Conservation (phyloP, 2,797 vertebrate species). For the Sphenodon punctatus region DNA sequence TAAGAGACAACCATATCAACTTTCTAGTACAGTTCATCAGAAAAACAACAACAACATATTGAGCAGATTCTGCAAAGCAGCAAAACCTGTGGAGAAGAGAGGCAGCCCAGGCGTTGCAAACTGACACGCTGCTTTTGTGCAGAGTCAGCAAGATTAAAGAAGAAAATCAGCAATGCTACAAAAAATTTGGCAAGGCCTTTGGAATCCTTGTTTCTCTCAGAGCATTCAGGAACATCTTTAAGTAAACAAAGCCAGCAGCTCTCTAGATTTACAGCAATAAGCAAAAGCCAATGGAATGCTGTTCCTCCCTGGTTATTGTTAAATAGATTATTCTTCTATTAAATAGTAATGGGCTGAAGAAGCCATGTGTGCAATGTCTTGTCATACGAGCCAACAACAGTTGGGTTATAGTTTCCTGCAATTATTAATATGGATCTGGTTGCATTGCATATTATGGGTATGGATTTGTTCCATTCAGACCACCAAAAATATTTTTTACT, state of each 20-base stretch:
- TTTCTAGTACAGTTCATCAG: slow-evolving; percentile 29
- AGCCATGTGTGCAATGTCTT: not conserved
- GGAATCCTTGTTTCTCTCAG: slow-evolving; percentile 59
- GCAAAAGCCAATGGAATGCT: slow-evolving; percentile 59
- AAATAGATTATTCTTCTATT: slow-evolving; percentile 64
- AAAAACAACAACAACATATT: not conserved
- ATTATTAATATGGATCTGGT: not conserved
- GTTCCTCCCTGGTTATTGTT: slow-evolving; percentile 46
- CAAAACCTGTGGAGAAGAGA: slow-evolving; percentile 23
- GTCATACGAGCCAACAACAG: not conserved
- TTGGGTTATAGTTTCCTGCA: slow-evolving; percentile 15
- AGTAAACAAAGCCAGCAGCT: slow-evolving; percentile 65
- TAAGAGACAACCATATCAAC: not conserved
- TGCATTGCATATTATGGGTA: too few species aligned
- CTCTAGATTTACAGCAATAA: slow-evolving; percentile 58
- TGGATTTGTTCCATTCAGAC: too few species aligned
- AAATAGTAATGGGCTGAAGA: not conserved
- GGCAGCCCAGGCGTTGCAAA: slow-evolving; percentile 32
- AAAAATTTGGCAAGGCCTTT: slow-evolving; percentile 62
- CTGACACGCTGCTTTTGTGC: slow-evolving; percentile 42
- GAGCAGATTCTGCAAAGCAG: slow-evolving; percentile 29
- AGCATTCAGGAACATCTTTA: slow-evolving; percentile 67
- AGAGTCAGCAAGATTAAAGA: slow-evolving; percentile 41
- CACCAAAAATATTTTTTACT: too few species aligned
- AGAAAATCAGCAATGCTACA: slow-evolving; percentile 59